A percentile compares a stretch with the other conserved stretches of the same genome.
phyloP scores from a whole-genome alignment of 2,113 vertebrate genomes.

The Ciconia stormi region DNA sequence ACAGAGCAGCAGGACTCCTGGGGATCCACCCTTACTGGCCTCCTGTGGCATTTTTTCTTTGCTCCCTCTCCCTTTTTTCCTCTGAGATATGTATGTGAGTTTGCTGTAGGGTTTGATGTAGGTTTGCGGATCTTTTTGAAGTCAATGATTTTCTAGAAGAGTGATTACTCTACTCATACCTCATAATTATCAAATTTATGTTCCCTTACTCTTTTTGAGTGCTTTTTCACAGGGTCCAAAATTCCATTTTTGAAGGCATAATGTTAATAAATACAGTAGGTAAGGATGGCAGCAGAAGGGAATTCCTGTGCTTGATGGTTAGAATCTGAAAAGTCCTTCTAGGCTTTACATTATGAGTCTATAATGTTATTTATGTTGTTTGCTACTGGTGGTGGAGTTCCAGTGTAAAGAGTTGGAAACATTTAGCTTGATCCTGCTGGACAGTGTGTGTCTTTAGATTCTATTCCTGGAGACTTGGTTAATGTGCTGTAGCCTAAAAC shows the following conservation, averaged over 20 bases:
- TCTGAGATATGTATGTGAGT: background rate
- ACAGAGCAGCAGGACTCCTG: background rate
- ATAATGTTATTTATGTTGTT: background rate
- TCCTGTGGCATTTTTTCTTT: background rate
- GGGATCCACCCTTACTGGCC: background rate
- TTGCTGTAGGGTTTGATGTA: background rate
- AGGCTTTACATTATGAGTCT: background rate
- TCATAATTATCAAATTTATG: background rate
- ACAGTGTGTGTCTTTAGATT: background rate
- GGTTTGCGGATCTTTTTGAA: background rate
- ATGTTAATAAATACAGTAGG: background rate
- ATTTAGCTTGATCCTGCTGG: background rate
- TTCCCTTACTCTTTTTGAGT: background rate
- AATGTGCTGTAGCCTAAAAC: background rate
- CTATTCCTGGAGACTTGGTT: background rate
- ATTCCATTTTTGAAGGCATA: background rate
- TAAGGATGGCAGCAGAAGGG: background rate
- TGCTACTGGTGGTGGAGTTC: background rate
- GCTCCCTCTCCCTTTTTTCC: background rate
- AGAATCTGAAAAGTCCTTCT: background rate
- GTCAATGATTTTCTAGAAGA: background rate
- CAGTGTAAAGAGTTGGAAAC: background rate
- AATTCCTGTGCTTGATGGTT: background rate
- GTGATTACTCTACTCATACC: background rate
- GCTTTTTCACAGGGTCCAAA: background rate